Conservation (phyloP, 2,113 vertebrate genomes). For the Pagrus major region DNA sequence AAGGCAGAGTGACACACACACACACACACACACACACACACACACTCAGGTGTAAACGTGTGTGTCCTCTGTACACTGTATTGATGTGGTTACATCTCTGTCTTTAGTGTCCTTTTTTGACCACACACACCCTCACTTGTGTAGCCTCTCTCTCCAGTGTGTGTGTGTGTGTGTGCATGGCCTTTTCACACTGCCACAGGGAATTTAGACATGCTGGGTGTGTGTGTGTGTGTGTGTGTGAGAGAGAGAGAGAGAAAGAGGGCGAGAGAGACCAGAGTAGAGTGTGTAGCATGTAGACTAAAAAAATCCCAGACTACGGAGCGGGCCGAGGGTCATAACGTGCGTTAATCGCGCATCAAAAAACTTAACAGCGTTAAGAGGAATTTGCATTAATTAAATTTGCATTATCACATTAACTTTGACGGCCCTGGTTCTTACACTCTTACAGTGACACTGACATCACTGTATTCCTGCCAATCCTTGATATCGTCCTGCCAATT, state of each 20-base stretch:
- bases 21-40: background rate
- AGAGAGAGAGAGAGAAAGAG: too few relatives aligned
- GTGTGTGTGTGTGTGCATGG: conserved; percentile 5
- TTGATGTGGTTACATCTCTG: background rate
- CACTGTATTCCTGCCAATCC: background rate
- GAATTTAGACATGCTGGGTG: background rate
- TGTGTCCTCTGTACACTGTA: background rate
- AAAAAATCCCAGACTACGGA: too few relatives aligned
- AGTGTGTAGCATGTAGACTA: background rate
- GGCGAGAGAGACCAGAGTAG: background rate
- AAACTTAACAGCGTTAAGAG: too few relatives aligned
- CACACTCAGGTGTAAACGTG: background rate
- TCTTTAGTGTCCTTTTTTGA: conserved; percentile 9
- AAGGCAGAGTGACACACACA: background rate
- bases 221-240: background rate
- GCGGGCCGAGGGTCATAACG: too few relatives aligned
- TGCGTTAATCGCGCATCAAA: too few relatives aligned
- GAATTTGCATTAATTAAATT: too few relatives aligned
- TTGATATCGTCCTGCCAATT: background rate
- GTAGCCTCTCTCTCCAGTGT: background rate
- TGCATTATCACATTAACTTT: too few relatives aligned
- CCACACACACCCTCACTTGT: background rate
- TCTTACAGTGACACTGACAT: background rate
- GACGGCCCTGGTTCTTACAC: too few relatives aligned
- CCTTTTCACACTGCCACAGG: conserved; percentile 30